Evolutionary conservation across 2,113 vertebrate genomes (phyloP).

Genomic region (Serinus canaria): DNA sequence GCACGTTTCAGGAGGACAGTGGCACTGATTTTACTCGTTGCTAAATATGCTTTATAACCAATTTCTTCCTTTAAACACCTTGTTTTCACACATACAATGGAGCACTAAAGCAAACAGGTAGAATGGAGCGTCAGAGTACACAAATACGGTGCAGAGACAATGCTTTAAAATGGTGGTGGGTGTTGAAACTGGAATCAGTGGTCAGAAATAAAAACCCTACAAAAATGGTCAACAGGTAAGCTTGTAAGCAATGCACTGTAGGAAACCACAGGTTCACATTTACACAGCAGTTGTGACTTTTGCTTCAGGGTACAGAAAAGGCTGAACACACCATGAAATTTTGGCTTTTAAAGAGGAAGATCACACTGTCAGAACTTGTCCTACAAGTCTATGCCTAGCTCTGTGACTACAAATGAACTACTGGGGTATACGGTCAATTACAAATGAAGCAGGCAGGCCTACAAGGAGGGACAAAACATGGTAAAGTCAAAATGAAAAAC

Average conservation of each 20-base stretch:
- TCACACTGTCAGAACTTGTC: slow-evolving; percentile 10
- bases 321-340: slow-evolving; percentile 53
- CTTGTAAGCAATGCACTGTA: neutral
- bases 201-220: slow-evolving; percentile 27
- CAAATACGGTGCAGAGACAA: neutral
- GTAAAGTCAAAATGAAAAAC: slow-evolving; percentile 5
- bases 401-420: slow-evolving; percentile 20
- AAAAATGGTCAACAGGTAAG: neutral
- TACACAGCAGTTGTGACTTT: slow-evolving; percentile 61
- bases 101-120: neutral
- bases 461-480: neutral
- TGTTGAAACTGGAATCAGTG: neutral
- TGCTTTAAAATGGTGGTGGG: neutral
- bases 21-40: slow-evolving; percentile 29
- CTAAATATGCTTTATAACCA: neutral
- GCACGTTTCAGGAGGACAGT: neutral
- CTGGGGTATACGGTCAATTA: neutral
- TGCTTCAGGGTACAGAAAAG: slow-evolving; percentile 53
- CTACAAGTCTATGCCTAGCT: slow-evolving; percentile 11
- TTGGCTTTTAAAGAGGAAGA: slow-evolving; percentile 51
- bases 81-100: neutral
- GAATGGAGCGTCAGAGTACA: neutral
- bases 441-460: neutral
- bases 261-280: slow-evolving; percentile 54
- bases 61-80: slow-evolving; percentile 33